Evolutionary conservation across 2,888 invertebrate species (phyloP).

Genomic region (Colletes collaris): DNA sequence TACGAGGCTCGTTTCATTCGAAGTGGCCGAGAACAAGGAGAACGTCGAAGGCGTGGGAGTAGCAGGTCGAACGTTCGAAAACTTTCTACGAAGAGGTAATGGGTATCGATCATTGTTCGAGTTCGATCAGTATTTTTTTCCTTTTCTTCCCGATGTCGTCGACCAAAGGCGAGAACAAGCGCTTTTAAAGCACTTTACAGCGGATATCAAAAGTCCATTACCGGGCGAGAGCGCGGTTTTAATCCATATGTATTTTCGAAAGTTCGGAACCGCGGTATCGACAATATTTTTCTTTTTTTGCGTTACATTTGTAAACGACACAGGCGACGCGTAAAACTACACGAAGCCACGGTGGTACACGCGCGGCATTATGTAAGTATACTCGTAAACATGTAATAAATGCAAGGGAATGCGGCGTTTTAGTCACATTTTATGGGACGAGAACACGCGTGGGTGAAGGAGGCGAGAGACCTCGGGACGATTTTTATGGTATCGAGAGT

Average conservation of each 20-base stretch:
- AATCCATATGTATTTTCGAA: constrained; percentile 19
- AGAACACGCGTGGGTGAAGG: constrained; percentile 59
- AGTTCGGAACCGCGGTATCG: constrained; percentile 14
- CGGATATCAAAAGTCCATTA: constrained; percentile 31
- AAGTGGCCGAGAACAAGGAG: constrained; percentile 54
- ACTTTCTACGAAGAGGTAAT: constrained; percentile 49
- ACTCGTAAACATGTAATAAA: constrained; percentile 59
- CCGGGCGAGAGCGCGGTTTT: neutral
- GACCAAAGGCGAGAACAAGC: neutral
- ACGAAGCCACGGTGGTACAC: constrained; percentile 18
- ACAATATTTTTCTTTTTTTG: constrained; percentile 5
- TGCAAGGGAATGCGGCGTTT: constrained; percentile 53
- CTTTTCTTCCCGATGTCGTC: neutral
- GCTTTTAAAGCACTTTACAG: neutral
- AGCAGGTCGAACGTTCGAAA: constrained; percentile 25
- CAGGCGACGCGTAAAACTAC: constrained; percentile 11
- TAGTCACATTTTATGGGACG: constrained; percentile 63
- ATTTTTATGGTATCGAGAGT: constrained; percentile 56
- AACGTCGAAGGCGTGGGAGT: constrained; percentile 53
- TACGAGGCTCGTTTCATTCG: constrained; percentile 58
- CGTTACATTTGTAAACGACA: constrained; percentile 18
- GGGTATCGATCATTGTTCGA: constrained; percentile 39
- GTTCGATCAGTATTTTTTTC: constrained; percentile 9
- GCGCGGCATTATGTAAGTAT: constrained; percentile 58
- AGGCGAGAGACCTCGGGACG: constrained; percentile 18